phyloP scores from a whole-genome alignment of 1,140 invertebrate species.

The Sycophila sp. region DNA sequence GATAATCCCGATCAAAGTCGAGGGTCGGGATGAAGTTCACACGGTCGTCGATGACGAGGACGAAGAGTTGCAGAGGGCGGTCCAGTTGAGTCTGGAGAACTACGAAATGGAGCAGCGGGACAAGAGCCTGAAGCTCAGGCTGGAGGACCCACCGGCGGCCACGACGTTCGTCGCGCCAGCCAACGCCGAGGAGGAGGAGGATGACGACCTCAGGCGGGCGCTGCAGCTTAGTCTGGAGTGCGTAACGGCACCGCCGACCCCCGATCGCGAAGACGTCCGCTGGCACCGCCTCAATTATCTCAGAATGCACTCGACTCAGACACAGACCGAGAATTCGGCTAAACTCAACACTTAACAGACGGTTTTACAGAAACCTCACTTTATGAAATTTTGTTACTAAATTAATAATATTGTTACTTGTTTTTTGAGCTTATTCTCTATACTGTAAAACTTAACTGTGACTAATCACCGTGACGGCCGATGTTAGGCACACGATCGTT shows the following conservation, averaged over 20 bases:
- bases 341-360: slow-evolving; percentile 61
- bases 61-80: slow-evolving; percentile 63
- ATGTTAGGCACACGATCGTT: slow-evolving; percentile 1
- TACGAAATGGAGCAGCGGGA: slow-evolving; percentile 53
- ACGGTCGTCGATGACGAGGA: slow-evolving; percentile 63
- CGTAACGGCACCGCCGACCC: slow-evolving; percentile 57
- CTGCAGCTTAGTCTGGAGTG: slow-evolving; percentile 70
- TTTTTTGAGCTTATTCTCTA: slow-evolving; percentile 34
- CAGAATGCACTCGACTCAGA: slow-evolving; percentile 44
- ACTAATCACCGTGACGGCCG: slow-evolving; percentile 5
- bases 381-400: slow-evolving; percentile 35
- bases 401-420: slow-evolving; percentile 35
- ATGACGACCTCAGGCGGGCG: slow-evolving; percentile 66
- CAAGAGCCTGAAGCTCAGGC: slow-evolving; percentile 50
- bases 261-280: slow-evolving; percentile 59
- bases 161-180: slow-evolving; percentile 7
- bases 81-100: slow-evolving; percentile 66
- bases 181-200: slow-evolving; percentile 56
- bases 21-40: slow-evolving; percentile 35
- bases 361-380: too few relatives aligned
- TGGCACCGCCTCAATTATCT: slow-evolving; percentile 54
- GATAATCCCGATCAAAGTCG: slow-evolving; percentile 55
- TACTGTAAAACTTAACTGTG: slow-evolving; percentile 26
- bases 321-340: slow-evolving; percentile 53
- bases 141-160: slow-evolving; percentile 42